phyloP scores from a whole-genome alignment of 1,140 invertebrate genomes.

The Philaenus spumarius region DNA sequence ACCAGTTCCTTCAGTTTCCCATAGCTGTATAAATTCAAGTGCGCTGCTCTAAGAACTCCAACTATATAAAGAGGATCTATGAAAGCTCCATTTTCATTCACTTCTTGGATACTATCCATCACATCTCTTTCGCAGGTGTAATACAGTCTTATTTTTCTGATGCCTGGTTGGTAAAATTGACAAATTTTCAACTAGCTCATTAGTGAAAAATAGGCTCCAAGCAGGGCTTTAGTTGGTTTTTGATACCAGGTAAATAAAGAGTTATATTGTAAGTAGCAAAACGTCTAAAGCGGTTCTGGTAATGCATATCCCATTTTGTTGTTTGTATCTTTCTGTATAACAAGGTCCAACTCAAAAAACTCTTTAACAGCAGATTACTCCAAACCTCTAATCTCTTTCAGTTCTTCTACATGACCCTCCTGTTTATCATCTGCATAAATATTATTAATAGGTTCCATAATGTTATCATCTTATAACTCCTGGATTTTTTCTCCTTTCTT shows the following conservation, averaged over 20 bases:
- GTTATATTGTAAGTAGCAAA: neutral
- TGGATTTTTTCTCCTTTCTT: no score
- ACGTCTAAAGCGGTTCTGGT: neutral
- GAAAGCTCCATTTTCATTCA: no score
- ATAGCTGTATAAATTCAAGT: slow-evolving; percentile 19
- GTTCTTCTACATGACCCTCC: neutral
- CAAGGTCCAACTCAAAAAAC: neutral
- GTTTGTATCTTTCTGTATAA: slow-evolving; percentile 1
- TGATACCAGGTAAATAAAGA: neutral
- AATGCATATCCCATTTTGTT: slow-evolving; percentile 4
- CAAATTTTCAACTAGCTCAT: slow-evolving; percentile 20
- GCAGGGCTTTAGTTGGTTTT: slow-evolving; percentile 1
- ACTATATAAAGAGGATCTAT: neutral
- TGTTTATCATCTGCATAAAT: no score
- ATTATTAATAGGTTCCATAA: no score
- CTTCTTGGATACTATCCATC: neutral
- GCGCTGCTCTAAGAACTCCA: slow-evolving; percentile 7
- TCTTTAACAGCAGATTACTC: slow-evolving; percentile 4
- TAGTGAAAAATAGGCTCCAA: slow-evolving; percentile 17
- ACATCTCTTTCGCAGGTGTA: neutral
- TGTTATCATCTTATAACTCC: no score
- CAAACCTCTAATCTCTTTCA: neutral
- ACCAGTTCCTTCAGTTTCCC: slow-evolving; percentile 11
- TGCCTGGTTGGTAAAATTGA: slow-evolving; percentile 21
- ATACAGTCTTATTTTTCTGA: neutral